Evolutionary conservation across 2,113 vertebrate species (phyloP), one percentile per base, ranked within the genome.

Genomic region (Cryptoleucopteryx plumbea): DNA sequence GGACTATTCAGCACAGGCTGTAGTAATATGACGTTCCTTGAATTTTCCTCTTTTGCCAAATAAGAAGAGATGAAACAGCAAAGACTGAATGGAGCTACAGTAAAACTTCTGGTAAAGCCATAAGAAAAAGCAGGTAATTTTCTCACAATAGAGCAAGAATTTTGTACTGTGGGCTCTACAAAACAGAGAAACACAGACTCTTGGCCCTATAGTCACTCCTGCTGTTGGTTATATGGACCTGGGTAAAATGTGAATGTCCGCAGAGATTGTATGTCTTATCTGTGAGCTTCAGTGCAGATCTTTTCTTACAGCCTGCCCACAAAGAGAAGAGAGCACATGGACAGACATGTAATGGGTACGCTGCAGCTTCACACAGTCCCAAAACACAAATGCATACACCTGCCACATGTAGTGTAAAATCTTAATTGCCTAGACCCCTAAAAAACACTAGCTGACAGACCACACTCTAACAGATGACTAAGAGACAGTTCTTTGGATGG

Each of bases 311-410:
- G 58, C 45, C 82, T 48, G 23, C 16, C 59, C 52, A 43, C 40
- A 61, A 72, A 86, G 38, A 45, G 9, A 55, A 56, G 7, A 36
- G 22, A 36, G 27, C 6, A 0, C 13, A 42, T 13, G 40, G 25
- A 55, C 0, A 1, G 52, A 26, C n/a, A n/a, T 0, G 7, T 19
- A 63, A 42, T 0, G 2, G 62, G 4, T 47, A 38, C 15, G 23
- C n/a, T 48, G 56, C 42, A 48, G 34, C 50, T 71, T 53, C 43
- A 53, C 34, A 42, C 17, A 27, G 43, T n/a, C 45, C 23, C 65
- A 53, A 59, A 55, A 34, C 14, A n/a, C 17, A 77, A 43, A 65
- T 26, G 12, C 38, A 47, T 23, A 19, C 22, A 58, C 21, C 26
- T 92, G 61, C 22, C 59, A 34, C 11, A 32, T 9, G 22, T 34